phyloP scores from a whole-genome alignment of 2,113 vertebrate species.

The Saccopteryx leptura region DNA sequence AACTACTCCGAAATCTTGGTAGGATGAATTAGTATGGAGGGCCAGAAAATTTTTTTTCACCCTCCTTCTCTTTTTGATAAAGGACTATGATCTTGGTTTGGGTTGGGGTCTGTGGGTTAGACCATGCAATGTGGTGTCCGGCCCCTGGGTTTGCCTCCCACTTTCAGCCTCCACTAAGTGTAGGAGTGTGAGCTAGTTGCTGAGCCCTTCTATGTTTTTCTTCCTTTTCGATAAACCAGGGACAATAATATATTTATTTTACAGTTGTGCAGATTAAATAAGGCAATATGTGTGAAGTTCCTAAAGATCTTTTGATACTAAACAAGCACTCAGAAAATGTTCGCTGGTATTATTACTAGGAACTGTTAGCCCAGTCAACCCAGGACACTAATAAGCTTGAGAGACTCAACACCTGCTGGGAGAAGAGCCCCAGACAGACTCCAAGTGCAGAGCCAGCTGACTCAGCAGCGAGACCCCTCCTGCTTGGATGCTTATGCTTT shows the following conservation, averaged over 20 bases:
- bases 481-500: not conserved
- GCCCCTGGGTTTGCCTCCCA: not conserved
- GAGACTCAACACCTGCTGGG: constrained; percentile 50
- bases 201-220: not conserved
- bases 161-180: not conserved
- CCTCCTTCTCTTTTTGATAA: not conserved
- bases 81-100: not conserved
- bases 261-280: not conserved
- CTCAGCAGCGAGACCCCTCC: not conserved
- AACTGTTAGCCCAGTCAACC: not conserved
- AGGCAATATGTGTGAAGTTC: not conserved
- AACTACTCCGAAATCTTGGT: not conserved
- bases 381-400: constrained; percentile 17
- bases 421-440: not conserved
- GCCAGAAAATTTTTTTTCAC: not conserved
- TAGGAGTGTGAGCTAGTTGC: not conserved
- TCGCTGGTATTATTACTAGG: not conserved
- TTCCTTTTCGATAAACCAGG: not conserved
- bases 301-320: not conserved
- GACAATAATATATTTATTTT: not conserved
- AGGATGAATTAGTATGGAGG: not conserved
- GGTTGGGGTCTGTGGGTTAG: not conserved
- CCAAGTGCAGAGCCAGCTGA: constrained; percentile 48
- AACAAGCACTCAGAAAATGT: not conserved
- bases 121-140: not conserved